phyloP scores from a whole-genome alignment of 2,888 invertebrate species.

The Drosophila affinis region DNA sequence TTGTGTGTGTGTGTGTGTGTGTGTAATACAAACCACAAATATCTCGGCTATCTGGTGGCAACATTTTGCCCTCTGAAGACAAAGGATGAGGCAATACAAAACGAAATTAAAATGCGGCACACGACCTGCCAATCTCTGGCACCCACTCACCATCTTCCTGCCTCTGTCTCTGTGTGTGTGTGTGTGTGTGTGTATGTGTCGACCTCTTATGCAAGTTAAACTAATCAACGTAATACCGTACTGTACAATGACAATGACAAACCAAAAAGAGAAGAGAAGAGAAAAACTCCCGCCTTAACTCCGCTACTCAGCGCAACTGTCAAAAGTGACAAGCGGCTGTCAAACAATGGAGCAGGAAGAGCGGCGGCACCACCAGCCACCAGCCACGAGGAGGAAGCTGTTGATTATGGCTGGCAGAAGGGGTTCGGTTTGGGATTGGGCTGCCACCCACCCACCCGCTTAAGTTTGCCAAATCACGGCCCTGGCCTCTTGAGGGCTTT shows the following conservation, averaged over 20 bases:
- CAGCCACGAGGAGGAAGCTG: slow-evolving; percentile 59
- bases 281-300: slow-evolving; percentile 46
- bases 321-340: slow-evolving; percentile 42
- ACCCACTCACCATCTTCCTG: slow-evolving; percentile 47
- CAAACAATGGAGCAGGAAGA: slow-evolving; percentile 72
- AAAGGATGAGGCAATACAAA: slow-evolving; percentile 68
- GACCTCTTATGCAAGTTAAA: slow-evolving; percentile 69
- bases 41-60: slow-evolving; percentile 44
- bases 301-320: slow-evolving; percentile 71
- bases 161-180: neutral
- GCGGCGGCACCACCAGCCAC: slow-evolving; percentile 38
- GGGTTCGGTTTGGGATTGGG: slow-evolving; percentile 46
- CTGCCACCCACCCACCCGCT: slow-evolving; percentile 44
- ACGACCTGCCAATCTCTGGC: slow-evolving; percentile 78
- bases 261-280: slow-evolving; percentile 69
- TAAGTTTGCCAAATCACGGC: slow-evolving; percentile 58
- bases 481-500: slow-evolving; percentile 41
- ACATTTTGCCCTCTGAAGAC: slow-evolving; percentile 55
- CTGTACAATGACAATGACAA: slow-evolving; percentile 66
- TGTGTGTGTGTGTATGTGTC: neutral
- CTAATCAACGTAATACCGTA: slow-evolving; percentile 73
- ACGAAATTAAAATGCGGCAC: slow-evolving; percentile 78
- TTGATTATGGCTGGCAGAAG: slow-evolving; percentile 63
- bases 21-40: slow-evolving; percentile 49
- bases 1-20: slow-evolving; percentile 11